Percentiles rank a stretch among this genome's conserved stretches.
Conservation (phyloP, 1,140 invertebrate species). For the Nephila pilipes region DNA sequence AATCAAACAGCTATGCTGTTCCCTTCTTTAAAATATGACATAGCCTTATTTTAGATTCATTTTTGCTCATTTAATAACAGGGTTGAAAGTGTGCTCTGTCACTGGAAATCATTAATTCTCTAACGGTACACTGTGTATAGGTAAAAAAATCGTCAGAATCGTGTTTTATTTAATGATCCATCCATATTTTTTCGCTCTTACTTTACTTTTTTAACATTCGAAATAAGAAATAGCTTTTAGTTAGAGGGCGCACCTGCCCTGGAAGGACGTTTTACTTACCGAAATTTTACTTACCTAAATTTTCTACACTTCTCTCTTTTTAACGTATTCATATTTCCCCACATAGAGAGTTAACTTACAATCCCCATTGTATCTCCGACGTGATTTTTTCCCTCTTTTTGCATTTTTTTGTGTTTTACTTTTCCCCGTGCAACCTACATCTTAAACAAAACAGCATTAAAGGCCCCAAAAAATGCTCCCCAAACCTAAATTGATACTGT, state of each 20-base stretch:
- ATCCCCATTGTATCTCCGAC: not conserved
- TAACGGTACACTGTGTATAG: not conserved
- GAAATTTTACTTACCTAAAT: not conserved
- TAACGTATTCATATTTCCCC: not conserved
- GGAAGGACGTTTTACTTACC: not conserved
- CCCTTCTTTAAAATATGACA: not conserved
- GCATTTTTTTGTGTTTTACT: not conserved
- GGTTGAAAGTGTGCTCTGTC: not conserved
- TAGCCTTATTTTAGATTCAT: not conserved
- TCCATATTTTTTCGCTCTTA: not conserved
- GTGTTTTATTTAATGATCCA: not conserved
- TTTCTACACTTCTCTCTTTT: not conserved
- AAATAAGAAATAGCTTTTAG: not conserved
- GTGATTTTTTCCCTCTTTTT: not conserved
- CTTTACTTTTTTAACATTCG: not conserved
- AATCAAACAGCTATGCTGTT: not conserved
- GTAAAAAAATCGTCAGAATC: not conserved
- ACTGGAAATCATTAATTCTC: not conserved
- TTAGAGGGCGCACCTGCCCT: not conserved
- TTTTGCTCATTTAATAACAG: not conserved
- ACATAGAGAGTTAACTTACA: not conserved
- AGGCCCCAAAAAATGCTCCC: conserved; percentile 11
- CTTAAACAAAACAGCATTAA: conserved; percentile 47
- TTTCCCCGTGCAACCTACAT: conserved; percentile 35
- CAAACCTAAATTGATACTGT: conserved; percentile 56